Conservation (phyloP, 2,888 invertebrate species). For the Cyclophora albipunctata region DNA sequence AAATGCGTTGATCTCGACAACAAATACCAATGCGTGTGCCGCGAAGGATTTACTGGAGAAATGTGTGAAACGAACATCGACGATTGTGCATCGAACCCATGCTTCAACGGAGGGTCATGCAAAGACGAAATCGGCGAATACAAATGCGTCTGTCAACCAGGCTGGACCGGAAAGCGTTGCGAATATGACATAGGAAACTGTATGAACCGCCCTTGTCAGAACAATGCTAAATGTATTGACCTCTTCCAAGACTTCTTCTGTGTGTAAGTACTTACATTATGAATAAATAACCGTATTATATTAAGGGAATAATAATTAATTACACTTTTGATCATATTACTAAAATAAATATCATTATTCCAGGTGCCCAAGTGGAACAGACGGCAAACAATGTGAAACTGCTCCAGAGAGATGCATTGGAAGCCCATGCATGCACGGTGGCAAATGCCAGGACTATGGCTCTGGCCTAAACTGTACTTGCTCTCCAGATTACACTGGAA, state of each 20-base stretch:
- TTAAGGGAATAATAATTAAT: neutral
- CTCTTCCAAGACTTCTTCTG: slow-evolving; percentile 94
- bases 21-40: slow-evolving; percentile 90
- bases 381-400: slow-evolving; percentile 97
- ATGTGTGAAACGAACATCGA: slow-evolving; percentile 91
- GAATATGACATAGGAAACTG: slow-evolving; percentile 93
- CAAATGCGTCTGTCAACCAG: slow-evolving; percentile 86
- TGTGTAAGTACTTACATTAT: slow-evolving; percentile 78
- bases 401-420: slow-evolving; percentile 96
- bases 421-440: slow-evolving; percentile 96
- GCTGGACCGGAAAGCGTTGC: slow-evolving; percentile 91
- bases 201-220: slow-evolving; percentile 90
- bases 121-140: slow-evolving; percentile 89
- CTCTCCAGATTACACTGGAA: slow-evolving; percentile 87
- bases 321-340: neutral
- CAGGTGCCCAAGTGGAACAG: slow-evolving; percentile 94
- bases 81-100: slow-evolving; percentile 89
- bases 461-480: slow-evolving; percentile 96
- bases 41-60: slow-evolving; percentile 89
- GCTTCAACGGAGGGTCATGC: slow-evolving; percentile 92
- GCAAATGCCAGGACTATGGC: slow-evolving; percentile 96
- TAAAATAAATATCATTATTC: slow-evolving; percentile 8
- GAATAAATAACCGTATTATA: neutral
- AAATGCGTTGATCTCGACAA: slow-evolving; percentile 92
- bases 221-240: slow-evolving; percentile 93